Base-by-base conservation (phyloP, 2,797 vertebrate species). In the Melanotaenia trifasciata region DNA sequence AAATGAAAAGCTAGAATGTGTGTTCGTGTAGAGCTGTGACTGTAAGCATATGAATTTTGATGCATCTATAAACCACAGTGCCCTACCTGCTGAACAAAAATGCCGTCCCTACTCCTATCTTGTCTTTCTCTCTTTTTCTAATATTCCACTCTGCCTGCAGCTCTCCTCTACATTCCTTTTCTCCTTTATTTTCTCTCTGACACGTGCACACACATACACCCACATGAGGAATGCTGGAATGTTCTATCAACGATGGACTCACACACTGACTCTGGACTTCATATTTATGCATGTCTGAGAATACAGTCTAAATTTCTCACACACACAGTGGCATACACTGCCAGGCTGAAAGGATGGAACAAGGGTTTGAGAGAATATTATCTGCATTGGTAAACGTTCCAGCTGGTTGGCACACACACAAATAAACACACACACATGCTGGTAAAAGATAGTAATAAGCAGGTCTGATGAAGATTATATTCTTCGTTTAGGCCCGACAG, bases 391-490 rank as follows among this genome's bases (percentile, higher is more conserved):
- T 78, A 69, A 79, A 76, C 78, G 67, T 72, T 81, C 20, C 1
- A 8, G 50, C 45, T 60, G 72, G 8, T 50, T 74, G 72, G 28
- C 12, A 38, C 54, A n/a, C 59, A 40, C 43, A 61, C 11, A 20
- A 20, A 45, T 13, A 40, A 40, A 45, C 33, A 70, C 33, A 35
- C 36, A 38, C 32, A 58, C 30, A 56, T 18, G 38, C 33, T 22
- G 68, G 33, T 77, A 36, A 70, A 84, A 74, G 64, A 40, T 51
- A 64, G 71, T 76, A 74, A 78, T 70, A 60, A 71, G 56, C 60
- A 64, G 33, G 58, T 71, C 58, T 69, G 78, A 74, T 73, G 68
- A 67, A 64, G 16, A 74, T 75, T 71, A 84, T 84, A 71, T 67
- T 40, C 77, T 75, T 30, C 58, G 66, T 80, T 86, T 53, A 24